These are phyloP conservation scores for Alitta virens DNA, from an alignment of 2,888 invertebrate species.

Conservation along the genomic window DNA sequence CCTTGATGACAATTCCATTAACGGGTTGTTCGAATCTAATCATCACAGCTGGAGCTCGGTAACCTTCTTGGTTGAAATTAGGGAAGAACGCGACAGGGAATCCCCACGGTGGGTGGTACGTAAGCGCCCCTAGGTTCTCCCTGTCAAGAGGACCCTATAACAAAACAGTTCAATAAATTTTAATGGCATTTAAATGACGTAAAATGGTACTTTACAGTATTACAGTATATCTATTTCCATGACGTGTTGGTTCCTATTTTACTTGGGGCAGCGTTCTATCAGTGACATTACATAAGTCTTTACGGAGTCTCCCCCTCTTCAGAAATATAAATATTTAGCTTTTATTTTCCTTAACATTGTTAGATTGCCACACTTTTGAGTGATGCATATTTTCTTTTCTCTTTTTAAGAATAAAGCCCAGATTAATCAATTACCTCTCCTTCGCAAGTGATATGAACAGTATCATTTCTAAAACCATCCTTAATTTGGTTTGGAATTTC, in stretches of 20 bases:
- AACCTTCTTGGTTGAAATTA: constrained; percentile 58
- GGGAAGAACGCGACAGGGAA: constrained; percentile 67
- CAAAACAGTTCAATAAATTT: not conserved
- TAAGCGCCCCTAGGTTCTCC: constrained; percentile 89
- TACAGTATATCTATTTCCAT: no score
- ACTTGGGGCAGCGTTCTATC: no score
- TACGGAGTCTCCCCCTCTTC: no score
- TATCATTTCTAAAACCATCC: constrained; percentile 47
- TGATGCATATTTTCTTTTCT: no score
- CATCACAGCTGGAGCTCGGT: constrained; percentile 58
- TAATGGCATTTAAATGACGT: no score
- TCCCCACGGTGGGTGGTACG: constrained; percentile 65
- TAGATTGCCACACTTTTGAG: no score
- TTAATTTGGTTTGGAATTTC: constrained; percentile 41
- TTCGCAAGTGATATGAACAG: constrained; percentile 89
- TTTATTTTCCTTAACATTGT: no score
- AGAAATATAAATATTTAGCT: no score
- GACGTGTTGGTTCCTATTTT: no score
- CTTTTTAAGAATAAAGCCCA: no score
- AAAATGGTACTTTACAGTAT: no score
- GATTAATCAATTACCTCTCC: constrained; percentile 75
- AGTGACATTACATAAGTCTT: no score
- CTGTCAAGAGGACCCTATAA: constrained; percentile 40
- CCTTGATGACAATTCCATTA: constrained; percentile 56
- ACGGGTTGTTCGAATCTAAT: constrained; percentile 56